Evolutionary conservation across 2,113 vertebrate genomes (phyloP).

Genomic region (Talpa occidentalis): DNA sequence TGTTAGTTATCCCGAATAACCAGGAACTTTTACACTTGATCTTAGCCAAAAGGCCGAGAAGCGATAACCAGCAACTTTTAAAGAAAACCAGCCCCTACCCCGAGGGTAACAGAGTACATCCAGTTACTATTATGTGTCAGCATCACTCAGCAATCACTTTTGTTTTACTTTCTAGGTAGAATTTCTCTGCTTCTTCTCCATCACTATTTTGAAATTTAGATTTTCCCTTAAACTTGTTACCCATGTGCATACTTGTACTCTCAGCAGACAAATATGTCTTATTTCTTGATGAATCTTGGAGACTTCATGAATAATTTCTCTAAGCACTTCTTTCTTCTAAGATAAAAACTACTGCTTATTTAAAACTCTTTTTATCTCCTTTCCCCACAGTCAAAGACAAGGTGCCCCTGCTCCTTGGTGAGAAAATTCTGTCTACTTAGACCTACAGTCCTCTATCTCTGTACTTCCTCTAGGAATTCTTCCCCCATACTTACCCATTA

Average conservation of each 20-base stretch:
- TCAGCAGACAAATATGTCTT: background rate
- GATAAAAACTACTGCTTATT: background rate
- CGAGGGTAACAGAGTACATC: background rate
- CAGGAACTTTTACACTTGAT: background rate
- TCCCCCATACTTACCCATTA: background rate
- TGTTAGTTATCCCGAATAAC: background rate
- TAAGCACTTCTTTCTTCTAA: background rate
- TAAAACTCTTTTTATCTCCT: background rate
- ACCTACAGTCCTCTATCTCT: background rate
- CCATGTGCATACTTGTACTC: background rate
- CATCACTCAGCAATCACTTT: background rate
- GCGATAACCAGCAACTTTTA: background rate
- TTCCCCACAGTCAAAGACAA: background rate
- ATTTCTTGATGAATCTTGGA: slow-evolving; percentile 26
- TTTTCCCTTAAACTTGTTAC: background rate
- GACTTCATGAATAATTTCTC: background rate
- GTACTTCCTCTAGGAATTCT: background rate
- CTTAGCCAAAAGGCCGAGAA: too few species aligned
- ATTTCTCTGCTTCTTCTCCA: background rate
- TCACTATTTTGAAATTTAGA: background rate
- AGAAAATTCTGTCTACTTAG: background rate
- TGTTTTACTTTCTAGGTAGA: background rate
- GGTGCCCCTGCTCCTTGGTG: background rate
- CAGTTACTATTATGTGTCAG: background rate
- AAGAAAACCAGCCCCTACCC: background rate